These are phyloP conservation scores for Mechanitis messenoides DNA, from an alignment of 2,888 invertebrate genomes.

Conservation along the genomic window DNA sequence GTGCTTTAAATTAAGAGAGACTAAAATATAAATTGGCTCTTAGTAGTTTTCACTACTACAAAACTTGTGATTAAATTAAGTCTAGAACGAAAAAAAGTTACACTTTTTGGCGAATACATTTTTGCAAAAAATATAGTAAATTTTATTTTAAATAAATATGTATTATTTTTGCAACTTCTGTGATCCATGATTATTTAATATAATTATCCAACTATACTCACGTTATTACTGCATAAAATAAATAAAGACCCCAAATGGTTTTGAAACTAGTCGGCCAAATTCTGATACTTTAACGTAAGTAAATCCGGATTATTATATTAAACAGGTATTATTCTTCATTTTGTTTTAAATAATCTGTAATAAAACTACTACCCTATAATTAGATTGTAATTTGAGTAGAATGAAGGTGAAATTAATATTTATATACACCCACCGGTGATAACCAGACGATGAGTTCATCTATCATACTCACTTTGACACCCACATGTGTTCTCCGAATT, in stretches of 20 bases:
- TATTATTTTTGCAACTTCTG: too few species aligned
- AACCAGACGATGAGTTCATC: constrained; percentile 40
- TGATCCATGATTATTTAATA: too few species aligned
- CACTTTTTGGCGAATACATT: too few species aligned
- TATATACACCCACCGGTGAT: constrained; percentile 33
- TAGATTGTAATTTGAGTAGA: not conserved
- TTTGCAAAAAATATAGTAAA: too few species aligned
- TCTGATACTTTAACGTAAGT: too few species aligned
- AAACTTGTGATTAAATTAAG: not conserved
- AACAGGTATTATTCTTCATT: too few species aligned
- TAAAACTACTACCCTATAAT: not conserved
- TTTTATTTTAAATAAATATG: too few species aligned
- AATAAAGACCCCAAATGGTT: too few species aligned
- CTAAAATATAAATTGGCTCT: constrained; percentile 1
- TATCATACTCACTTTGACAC: constrained; percentile 63
- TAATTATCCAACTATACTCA: too few species aligned
- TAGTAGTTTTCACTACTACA: not conserved
- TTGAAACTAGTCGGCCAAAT: too few species aligned
- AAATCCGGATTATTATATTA: too few species aligned
- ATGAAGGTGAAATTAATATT: not conserved
- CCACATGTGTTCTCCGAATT: constrained; percentile 62
- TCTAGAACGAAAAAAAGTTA: not conserved
- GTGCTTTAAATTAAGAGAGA: constrained; percentile 9
- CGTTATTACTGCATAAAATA: too few species aligned
- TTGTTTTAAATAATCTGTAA: not conserved